Evolutionary conservation across 2,113 vertebrate genomes (phyloP), one percentile per base, ranked within the genome.

Genomic region (Falcunculus frontatus): DNA sequence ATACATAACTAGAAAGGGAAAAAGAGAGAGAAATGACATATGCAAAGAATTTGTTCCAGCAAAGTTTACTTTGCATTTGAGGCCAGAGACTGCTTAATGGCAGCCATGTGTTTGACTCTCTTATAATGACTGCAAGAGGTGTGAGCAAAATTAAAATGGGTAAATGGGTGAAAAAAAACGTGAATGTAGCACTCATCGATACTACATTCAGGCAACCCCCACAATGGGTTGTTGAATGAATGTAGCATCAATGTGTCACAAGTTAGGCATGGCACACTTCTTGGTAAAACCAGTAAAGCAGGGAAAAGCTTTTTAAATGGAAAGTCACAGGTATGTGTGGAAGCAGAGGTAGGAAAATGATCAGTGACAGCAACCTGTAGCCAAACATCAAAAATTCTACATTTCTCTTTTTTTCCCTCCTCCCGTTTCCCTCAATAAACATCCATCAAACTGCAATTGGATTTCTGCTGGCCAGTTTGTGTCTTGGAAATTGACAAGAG

Each of bases 381-480:
- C 56, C 49, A 86, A 78, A 62, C 68, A 75, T 72, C 44, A 92
- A 64, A 96, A 93, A 72, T 81, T 35, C 52, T 53, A 21, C 47
- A 2, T 87, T 87, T 52, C 62, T 85, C 70, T 70, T 87, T 72
- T 74, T 82, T n/a, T 29, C 53, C 17, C 13, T 72, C 21, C 19
- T 78, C 25, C 33, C 2, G 0, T 78, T 93, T 76, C 62, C 73
- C 30, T 79, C 60, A 59, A 6, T 42, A 87, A 65, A 62, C 83
- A 90, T 84, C 76, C 56, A 72, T 96, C 90, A 95, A 78, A 73
- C 42, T 76, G 74, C 74, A 92, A 29, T 41, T 74, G 88, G 69
- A 90, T 95, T 89, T 95, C 90, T 87, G 84, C 94, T 87, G 83
- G 73, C 91, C 80, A 74, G 23, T 93, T 86, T 93, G 53, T 87